These are phyloP conservation scores for Eulacestoma nigropectus DNA, from an alignment of 2,113 vertebrate genomes.

Conservation along the genomic window DNA sequence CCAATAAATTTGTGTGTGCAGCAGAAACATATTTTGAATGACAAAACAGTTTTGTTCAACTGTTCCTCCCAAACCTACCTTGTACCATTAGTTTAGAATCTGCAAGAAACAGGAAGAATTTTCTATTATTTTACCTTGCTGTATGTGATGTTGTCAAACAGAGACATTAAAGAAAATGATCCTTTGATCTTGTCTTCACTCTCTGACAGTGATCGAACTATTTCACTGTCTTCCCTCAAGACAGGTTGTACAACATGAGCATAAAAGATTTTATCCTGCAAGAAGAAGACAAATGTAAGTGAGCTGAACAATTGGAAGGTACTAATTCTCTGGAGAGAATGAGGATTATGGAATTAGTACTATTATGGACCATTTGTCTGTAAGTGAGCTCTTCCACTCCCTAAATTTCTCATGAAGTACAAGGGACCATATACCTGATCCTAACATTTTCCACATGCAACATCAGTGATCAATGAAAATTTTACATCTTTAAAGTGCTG, in stretches of 20 bases:
- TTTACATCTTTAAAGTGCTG: not conserved
- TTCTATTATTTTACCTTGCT: constrained; percentile 66
- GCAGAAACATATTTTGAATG: not conserved
- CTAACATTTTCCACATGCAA: not conserved
- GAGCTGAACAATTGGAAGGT: not conserved
- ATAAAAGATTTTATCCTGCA: constrained; percentile 69
- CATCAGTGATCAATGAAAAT: not conserved
- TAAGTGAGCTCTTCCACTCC: not conserved
- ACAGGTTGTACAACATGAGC: constrained; percentile 3
- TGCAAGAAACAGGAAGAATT: not conserved
- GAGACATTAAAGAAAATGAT: constrained; percentile 34
- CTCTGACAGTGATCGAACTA: constrained; percentile 59
- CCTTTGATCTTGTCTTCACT: constrained; percentile 60
- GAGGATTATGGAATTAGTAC: not conserved
- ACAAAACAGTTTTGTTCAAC: not conserved
- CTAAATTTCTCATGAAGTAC: not conserved
- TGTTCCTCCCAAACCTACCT: not conserved
- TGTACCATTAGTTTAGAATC: not conserved
- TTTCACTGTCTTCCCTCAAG: constrained; percentile 46
- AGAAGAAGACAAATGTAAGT: constrained; percentile 4
- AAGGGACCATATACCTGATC: not conserved
- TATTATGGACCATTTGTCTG: not conserved
- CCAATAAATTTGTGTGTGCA: not conserved
- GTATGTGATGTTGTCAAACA: constrained; percentile 72
- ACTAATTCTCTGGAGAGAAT: not conserved